A percentile compares a stretch with the other conserved stretches of the same genome.
phyloP scores from a whole-genome alignment of 2,888 invertebrate genomes.

The Calephelis perditalis region DNA sequence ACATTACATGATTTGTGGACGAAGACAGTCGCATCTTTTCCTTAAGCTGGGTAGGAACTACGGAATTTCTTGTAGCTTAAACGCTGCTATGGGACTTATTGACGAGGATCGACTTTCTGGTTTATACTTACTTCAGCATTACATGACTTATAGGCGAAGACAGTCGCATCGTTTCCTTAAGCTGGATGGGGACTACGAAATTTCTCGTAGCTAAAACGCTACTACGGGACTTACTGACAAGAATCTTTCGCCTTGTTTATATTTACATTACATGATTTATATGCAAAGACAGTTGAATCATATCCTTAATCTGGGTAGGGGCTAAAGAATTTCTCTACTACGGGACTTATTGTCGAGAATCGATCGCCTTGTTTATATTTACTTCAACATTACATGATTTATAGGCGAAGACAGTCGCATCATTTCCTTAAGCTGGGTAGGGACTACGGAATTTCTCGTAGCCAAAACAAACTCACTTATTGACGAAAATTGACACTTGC shows the following conservation, averaged over 20 bases:
- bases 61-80: too few species aligned
- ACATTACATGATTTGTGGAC: not conserved
- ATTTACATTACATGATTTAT: not conserved
- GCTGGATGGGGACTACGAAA: too few species aligned
- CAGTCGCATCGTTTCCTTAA: not conserved
- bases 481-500: slow-evolving; percentile 2
- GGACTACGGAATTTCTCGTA: too few species aligned
- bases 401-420: not conserved
- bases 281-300: not conserved
- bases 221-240: too few species aligned
- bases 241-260: slow-evolving; percentile 10
- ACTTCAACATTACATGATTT: slow-evolving; percentile 7
- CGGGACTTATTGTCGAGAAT: not conserved
- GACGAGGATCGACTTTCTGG: slow-evolving; percentile 8
- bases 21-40: not conserved
- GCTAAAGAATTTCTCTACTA: too few species aligned
- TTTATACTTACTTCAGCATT: not conserved
- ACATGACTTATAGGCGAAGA: not conserved
- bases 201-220: too few species aligned
- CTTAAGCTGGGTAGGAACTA: too few species aligned
- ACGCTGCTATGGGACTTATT: too few species aligned
- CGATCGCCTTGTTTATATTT: slow-evolving; percentile 12
- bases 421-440: too few species aligned
- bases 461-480: too few species aligned
- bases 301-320: too few species aligned